Conservation (phyloP, 64 coral and sea anemone species). For the Montipora capricornis region DNA sequence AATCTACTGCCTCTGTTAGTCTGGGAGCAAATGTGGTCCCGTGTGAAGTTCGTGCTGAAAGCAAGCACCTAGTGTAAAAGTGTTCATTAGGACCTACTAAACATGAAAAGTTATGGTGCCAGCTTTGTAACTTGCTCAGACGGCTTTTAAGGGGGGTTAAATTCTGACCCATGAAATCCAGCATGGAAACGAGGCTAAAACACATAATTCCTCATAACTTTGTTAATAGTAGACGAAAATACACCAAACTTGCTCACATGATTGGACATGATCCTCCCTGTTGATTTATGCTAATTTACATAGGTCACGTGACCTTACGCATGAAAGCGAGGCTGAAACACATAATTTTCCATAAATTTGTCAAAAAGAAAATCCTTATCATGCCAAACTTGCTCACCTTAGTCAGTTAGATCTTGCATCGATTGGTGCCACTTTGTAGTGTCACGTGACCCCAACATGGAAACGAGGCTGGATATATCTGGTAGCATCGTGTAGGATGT, state of each 20-base stretch:
- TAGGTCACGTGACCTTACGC: constrained; percentile 67
- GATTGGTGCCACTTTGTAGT: constrained; percentile 69
- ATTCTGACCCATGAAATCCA: not conserved
- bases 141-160: constrained; percentile 42
- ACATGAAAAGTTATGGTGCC: constrained; percentile 76
- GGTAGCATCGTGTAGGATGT: no score
- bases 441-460: constrained; percentile 52
- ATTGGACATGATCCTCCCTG: constrained; percentile 79
- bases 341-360: constrained; percentile 77
- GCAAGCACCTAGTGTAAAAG: constrained; percentile 51
- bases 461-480: constrained; percentile 25
- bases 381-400: no score
- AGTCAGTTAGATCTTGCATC: constrained; percentile 5
- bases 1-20: not conserved
- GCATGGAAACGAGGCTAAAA: constrained; percentile 24
- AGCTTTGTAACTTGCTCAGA: constrained; percentile 70
- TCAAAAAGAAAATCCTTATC: constrained; percentile 23
- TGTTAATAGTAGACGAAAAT: constrained; percentile 41
- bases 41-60: constrained; percentile 71
- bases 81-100: constrained; percentile 61
- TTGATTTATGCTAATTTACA: constrained; percentile 75
- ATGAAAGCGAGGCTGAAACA: constrained; percentile 79
- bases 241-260: constrained; percentile 76
- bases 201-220: constrained; percentile 50
- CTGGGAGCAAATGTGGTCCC: constrained; percentile 67